phyloP scores from a whole-genome alignment of 1,140 invertebrate genomes.

The Drosophila tristis region DNA sequence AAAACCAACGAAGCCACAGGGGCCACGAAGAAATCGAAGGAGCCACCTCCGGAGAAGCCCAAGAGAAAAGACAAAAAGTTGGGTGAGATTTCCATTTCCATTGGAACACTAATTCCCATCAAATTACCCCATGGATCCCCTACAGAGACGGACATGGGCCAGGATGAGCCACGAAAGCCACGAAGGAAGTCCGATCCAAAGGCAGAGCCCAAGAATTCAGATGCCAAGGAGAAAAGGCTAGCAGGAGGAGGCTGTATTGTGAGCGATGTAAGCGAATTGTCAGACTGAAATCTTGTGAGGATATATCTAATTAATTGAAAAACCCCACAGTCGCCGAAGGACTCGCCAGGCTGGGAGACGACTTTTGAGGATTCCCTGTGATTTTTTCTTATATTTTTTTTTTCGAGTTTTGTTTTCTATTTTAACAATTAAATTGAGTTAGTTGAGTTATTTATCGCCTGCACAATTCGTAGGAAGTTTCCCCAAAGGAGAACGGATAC shows the following conservation, averaged over 20 bases:
- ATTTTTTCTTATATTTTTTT: not conserved
- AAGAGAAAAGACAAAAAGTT: no score
- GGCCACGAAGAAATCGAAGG: no score
- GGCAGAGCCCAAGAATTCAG: not conserved
- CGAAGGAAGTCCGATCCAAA: slow-evolving; percentile 1
- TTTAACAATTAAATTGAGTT: slow-evolving; percentile 11
- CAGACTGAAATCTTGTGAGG: not conserved
- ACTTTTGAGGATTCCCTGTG: slow-evolving; percentile 36
- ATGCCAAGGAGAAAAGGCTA: not conserved
- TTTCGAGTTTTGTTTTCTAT: slow-evolving; percentile 32
- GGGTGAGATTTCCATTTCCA: no score
- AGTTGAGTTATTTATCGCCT: no score
- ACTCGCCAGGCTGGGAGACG: slow-evolving; percentile 57
- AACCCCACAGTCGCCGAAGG: slow-evolving; percentile 4
- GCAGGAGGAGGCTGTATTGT: slow-evolving; percentile 16
- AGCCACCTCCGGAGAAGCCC: no score
- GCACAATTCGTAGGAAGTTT: no score
- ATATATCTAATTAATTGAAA: not conserved
- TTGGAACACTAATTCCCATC: no score
- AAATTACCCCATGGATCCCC: no score
- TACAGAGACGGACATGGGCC: no score
- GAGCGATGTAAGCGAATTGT: not conserved
- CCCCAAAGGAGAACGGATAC: not conserved
- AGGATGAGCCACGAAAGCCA: no score
- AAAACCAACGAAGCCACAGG: no score